phyloP scores from a whole-genome alignment of 2,797 vertebrate genomes.

The Cynopterus sphinx region DNA sequence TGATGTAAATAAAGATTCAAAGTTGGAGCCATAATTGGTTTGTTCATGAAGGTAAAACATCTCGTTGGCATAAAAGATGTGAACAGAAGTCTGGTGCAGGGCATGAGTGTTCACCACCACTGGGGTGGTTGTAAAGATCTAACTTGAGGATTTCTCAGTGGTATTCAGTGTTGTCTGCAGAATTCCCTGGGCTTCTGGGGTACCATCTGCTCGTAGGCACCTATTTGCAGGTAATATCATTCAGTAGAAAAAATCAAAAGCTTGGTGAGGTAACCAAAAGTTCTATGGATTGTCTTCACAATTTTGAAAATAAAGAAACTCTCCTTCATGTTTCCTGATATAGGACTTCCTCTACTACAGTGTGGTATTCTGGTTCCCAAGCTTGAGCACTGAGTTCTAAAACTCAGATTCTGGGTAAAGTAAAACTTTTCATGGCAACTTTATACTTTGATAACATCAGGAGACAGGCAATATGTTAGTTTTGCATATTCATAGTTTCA shows the following conservation, averaged over 20 bases:
- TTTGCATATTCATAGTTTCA: conserved; percentile 38
- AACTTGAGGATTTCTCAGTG: not conserved
- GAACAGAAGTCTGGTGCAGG: not conserved
- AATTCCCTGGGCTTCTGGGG: not conserved
- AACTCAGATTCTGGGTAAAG: not conserved
- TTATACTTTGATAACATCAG: not conserved
- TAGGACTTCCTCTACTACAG: not conserved
- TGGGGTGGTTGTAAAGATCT: not conserved
- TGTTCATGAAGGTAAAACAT: not conserved
- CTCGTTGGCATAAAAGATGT: not conserved
- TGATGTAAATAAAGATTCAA: not conserved
- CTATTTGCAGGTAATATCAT: not conserved
- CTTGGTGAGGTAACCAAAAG: not conserved
- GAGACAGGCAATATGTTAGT: not conserved
- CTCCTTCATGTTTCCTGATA: not conserved
- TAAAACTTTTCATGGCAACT: not conserved
- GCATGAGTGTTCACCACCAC: not conserved
- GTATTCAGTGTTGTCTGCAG: not conserved
- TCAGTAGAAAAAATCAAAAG: not conserved
- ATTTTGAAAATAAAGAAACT: conserved; percentile 22
- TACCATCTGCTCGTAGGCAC: not conserved
- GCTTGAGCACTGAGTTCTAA: not conserved
- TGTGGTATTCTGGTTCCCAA: not conserved
- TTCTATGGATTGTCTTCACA: not conserved
- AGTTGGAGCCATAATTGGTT: not conserved